Evolutionary conservation across 2,888 invertebrate genomes (phyloP), one percentile per base, ranked within the genome.

Genomic region (Drosophila stalkeri): DNA sequence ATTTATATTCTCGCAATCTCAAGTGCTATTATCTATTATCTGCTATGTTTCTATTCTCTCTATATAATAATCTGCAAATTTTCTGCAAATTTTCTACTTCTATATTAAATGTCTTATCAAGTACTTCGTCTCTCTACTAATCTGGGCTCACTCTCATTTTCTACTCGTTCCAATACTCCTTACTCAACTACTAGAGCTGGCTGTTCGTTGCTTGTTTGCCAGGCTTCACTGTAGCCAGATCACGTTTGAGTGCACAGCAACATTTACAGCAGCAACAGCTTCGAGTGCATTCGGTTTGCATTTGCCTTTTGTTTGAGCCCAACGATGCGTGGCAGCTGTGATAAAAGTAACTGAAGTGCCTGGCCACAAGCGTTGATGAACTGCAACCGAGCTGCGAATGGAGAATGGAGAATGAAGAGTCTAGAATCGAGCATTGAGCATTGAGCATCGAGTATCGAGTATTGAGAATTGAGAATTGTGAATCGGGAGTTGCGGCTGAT

Each of bases 321-420:
- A 89, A 75, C 89, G 89, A 86, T 82, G 89, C 89, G 89, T 89
- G 87, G 77, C 72, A 78, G 77, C 72, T 75, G 72, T 82, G 86
- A 86, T 86, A 86, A 89, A 86, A 89, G 80, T 84, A 78, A 72
- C 78, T 78, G 60, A 84, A 84, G 77, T 84, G 74, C 62, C 46
- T 68, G 47, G 69, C 66, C 66, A 35, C 77, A 60, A 64, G 64
- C 80, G 71, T 68, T 80, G 78, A 80, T 80, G 80, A 78, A 78
- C 66, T 72, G 69, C 70, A 69, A 41, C 64, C 37, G 39, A 68
- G 52, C 35, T 23, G 46, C 44, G 14, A 46, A 41, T 52, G 71
- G 52, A 54, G 35, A 23, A 37, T 35, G 23, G 51, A 51, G 16
- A 4, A 8, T 47, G n/a, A 23, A 18, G 20, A 27, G 27, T 27